Evolutionary conservation across 2,888 invertebrate species (phyloP), one percentile per base, ranked within the genome.

Genomic region (Lochmaea crataegi): DNA sequence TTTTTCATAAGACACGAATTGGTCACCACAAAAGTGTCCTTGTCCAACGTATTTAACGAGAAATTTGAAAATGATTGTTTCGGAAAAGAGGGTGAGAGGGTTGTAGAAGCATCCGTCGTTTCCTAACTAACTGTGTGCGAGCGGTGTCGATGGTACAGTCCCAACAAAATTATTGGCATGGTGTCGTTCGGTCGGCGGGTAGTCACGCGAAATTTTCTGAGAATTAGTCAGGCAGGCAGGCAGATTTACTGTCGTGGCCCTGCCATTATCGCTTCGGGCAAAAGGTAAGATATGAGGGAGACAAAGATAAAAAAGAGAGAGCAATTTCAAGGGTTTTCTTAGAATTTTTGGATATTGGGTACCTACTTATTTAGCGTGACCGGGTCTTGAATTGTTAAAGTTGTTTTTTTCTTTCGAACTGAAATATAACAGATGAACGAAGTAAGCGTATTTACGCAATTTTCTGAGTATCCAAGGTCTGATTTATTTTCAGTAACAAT

Each of bases 141-240:
- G 61, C 61, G 61, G 45, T 71, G 72, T 75, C 69, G 66, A 58
- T 48, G 58, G 79, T 79, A 79, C 80, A 77, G 81, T 77, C 76
- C 68, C 76, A 74, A 71, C 77, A 80, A 78, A 77, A 79, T 76
- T 63, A 63, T 63, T 42, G 58, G 45, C 42, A 67, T 56, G 67
- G 71, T 60, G 71, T 56, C 66, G 63, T 63, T 18, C 3, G 42
- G 61, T 61, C 61, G 61, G 67, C 65, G 57, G 76, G 74, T 74
- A 76, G 76, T 72, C 72, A 77, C 77, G 79, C 83, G 79, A 80
- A 79, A 78, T 80, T 78, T 80, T 78, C 81, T 79, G 77, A 78
- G 80, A 80, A 80, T 80, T 80, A 77, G 76, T 76, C 78, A 78
- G 75, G 73, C 75, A 74, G 71, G 73, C 77, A 74, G 71, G 73